phyloP scores from a whole-genome alignment of 1,140 invertebrate genomes.

The Drosophila burlai region DNA sequence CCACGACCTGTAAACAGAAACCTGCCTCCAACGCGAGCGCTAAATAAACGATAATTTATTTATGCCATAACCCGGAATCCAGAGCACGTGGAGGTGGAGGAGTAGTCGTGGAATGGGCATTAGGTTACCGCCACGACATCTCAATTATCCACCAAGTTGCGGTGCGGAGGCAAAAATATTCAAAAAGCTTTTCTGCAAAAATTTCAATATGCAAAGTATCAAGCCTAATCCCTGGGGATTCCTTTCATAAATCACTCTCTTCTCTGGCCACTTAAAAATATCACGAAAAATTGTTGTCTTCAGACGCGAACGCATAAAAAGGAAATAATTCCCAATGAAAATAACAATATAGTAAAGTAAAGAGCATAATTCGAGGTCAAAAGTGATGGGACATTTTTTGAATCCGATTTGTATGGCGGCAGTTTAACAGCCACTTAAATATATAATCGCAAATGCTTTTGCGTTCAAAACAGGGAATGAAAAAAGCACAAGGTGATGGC shows the following conservation, averaged over 20 bases:
- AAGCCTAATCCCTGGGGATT: constrained; percentile 8
- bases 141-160: constrained; percentile 29
- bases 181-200: constrained; percentile 1
- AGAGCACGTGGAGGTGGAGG: constrained; percentile 6
- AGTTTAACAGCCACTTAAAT: constrained; percentile 31
- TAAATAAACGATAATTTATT: constrained; percentile 57
- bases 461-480: constrained; percentile 6
- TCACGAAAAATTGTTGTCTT: constrained; percentile 23
- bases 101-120: not conserved
- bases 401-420: constrained; percentile 19
- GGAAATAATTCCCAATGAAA: constrained; percentile 33
- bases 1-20: constrained; percentile 35
- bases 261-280: constrained; percentile 36
- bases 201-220: constrained; percentile 31
- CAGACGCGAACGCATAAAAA: constrained; percentile 29
- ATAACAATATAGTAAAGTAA: constrained; percentile 15
- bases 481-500: not conserved
- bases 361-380: constrained; percentile 16
- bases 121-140: constrained; percentile 1
- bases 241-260: constrained; percentile 33
- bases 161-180: constrained; percentile 17
- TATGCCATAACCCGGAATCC: constrained; percentile 37
- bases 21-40: constrained; percentile 10
- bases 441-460: constrained; percentile 34
- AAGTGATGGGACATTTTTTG: constrained; percentile 2